Evolutionary conservation across 2,113 vertebrate species (phyloP).

Genomic region (Tringa solitaria): DNA sequence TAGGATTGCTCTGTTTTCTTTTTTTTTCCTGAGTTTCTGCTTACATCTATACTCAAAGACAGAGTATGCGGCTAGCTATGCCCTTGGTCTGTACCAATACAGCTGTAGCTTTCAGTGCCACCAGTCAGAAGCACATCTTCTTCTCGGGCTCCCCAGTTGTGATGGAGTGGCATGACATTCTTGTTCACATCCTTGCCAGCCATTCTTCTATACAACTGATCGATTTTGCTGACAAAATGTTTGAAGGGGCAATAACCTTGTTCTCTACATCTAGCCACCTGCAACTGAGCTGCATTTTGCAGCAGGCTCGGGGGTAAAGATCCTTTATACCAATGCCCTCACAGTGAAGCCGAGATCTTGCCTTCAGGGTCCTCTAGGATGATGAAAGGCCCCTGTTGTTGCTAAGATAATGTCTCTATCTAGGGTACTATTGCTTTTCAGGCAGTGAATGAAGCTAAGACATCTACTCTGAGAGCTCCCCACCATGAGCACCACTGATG

Average conservation of each 20-base stretch:
- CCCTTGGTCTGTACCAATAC: neutral
- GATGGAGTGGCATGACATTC: neutral
- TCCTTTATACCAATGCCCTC: neutral
- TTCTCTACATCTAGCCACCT: neutral
- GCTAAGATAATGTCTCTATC: neutral
- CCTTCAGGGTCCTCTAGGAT: neutral
- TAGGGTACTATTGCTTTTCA: neutral
- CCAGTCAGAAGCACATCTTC: neutral
- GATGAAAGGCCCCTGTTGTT: neutral
- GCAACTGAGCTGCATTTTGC: neutral
- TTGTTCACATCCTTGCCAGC: neutral
- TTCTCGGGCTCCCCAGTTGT: neutral
- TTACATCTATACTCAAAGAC: neutral
- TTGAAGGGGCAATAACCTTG: neutral
- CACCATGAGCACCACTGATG: neutral
- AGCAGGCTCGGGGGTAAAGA: neutral
- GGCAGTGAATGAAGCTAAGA: neutral
- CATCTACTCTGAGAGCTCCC: neutral
- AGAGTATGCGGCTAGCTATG: neutral
- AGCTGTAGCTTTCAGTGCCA: neutral
- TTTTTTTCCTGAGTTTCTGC: neutral
- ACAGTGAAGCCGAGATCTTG: neutral
- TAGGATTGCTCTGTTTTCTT: neutral
- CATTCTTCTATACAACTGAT: neutral
- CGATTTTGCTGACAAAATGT: neutral